These are phyloP conservation scores for Epinotia demarniana DNA, from an alignment of 2,888 invertebrate genomes.

Conservation along the genomic window DNA sequence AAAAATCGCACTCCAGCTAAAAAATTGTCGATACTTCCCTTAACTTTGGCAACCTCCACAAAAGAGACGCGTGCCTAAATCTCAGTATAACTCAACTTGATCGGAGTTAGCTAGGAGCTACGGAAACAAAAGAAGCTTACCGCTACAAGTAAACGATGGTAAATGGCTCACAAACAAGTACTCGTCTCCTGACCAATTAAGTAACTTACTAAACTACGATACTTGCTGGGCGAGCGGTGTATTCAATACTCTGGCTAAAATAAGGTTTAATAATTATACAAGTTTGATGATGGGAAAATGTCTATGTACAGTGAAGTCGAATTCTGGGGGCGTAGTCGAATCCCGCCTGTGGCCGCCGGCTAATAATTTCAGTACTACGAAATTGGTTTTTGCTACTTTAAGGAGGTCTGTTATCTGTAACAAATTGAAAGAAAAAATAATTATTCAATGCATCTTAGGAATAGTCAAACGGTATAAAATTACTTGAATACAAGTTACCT, in stretches of 20 bases:
- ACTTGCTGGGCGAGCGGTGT: conserved; percentile 1
- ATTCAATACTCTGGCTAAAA: neutral
- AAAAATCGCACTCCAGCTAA: too few relatives aligned
- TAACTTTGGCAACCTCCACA: too few relatives aligned
- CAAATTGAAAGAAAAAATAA: conserved; percentile 29
- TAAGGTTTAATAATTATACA: conserved; percentile 58
- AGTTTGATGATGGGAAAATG: conserved; percentile 96
- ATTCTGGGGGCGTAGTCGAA: conserved; percentile 92
- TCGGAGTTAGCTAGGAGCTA: neutral
- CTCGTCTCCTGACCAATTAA: neutral
- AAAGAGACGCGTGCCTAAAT: too few relatives aligned
- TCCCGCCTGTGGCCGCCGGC: conserved; percentile 97
- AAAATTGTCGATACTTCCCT: too few relatives aligned
- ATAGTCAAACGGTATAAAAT: too few relatives aligned
- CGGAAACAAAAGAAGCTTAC: conserved; percentile 4
- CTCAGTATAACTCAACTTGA: neutral
- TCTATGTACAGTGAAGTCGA: conserved; percentile 95
- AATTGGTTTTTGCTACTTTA: conserved; percentile 97
- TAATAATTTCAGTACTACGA: conserved; percentile 96
- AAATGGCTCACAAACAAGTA: too few relatives aligned
- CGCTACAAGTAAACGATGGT: neutral
- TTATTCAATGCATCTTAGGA: neutral
- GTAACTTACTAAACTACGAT: conserved; percentile 1
- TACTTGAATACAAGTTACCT: neutral
- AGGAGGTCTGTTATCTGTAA: conserved; percentile 91